Evolutionary conservation across 2,797 vertebrate species (phyloP).

Genomic region (Pseudopleuronectes americanus): DNA sequence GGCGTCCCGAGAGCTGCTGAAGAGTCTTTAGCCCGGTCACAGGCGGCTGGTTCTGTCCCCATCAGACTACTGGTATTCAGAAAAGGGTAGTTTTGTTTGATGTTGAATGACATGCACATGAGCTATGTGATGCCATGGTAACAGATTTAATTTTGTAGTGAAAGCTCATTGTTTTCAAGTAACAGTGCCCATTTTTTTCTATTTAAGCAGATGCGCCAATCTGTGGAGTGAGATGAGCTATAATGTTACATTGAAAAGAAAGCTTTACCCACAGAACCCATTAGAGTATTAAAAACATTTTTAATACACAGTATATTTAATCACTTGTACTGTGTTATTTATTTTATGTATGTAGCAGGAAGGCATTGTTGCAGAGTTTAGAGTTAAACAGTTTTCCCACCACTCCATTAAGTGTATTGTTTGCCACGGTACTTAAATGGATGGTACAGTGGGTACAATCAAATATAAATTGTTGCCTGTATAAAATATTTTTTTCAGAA

Average conservation of each 20-base stretch:
- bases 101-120: background rate
- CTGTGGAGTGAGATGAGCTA: background rate
- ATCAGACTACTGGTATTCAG: conserved; percentile 13
- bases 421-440: no score
- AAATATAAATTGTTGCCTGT: no score
- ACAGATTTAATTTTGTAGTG: background rate
- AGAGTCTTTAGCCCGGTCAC: conserved; percentile 84
- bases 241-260: no score
- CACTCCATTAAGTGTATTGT: no score
- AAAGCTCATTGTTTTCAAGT: background rate
- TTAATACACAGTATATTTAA: no score
- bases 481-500: background rate
- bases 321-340: no score
- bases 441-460: no score
- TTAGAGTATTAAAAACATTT: no score
- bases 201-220: background rate
- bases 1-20: conserved; percentile 86
- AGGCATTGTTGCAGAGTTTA: no score
- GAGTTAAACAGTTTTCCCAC: no score
- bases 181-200: background rate
- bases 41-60: conserved; percentile 78
- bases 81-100: background rate
- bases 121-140: background rate
- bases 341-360: no score
- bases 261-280: no score